A percentile compares a stretch with the other conserved stretches of the same genome.
Conservation (phyloP, 2,797 vertebrate genomes). For the Myoxocephalus aenaeus region DNA sequence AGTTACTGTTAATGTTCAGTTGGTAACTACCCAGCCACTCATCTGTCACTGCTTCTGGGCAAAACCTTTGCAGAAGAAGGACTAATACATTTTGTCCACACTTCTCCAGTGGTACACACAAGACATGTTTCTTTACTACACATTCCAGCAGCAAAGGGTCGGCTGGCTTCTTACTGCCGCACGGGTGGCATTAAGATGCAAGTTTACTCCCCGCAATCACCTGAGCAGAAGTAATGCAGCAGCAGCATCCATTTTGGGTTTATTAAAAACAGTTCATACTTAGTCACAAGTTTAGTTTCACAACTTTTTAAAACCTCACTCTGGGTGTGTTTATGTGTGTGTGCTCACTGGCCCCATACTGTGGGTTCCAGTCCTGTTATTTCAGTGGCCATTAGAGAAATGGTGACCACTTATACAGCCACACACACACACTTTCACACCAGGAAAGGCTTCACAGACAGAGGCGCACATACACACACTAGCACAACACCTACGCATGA, state of each 20-base stretch:
- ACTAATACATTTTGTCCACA: neutral
- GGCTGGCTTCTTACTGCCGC: neutral
- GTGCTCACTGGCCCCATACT: conserved; percentile 21
- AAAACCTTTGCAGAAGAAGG: neutral
- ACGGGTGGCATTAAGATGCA: neutral
- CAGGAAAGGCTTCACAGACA: conserved; percentile 11
- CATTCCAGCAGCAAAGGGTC: neutral
- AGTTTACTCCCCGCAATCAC: conserved; percentile 7
- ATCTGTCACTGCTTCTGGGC: neutral
- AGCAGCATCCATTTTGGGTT: neutral
- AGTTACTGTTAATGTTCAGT: neutral
- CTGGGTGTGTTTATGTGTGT: neutral
- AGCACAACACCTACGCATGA: conserved; percentile 36
- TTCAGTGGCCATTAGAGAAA: conserved; percentile 52
- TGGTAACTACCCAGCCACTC: neutral
- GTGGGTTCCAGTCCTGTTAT: conserved; percentile 42
- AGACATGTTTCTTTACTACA: neutral
- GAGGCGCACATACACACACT: neutral
- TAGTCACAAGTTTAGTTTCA: conserved; percentile 22
- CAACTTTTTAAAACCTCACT: conserved; percentile 30
- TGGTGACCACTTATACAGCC: conserved; percentile 37
- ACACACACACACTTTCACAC: conserved; percentile 13
- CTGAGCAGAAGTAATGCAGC: conserved; percentile 25
- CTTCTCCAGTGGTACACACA: neutral
- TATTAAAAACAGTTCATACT: neutral